A percentile compares a stretch with the other conserved stretches of the same genome.
These are phyloP conservation scores for Salvelinus fontinalis DNA, from an alignment of 2,113 vertebrate genomes.

Conservation along the genomic window DNA sequence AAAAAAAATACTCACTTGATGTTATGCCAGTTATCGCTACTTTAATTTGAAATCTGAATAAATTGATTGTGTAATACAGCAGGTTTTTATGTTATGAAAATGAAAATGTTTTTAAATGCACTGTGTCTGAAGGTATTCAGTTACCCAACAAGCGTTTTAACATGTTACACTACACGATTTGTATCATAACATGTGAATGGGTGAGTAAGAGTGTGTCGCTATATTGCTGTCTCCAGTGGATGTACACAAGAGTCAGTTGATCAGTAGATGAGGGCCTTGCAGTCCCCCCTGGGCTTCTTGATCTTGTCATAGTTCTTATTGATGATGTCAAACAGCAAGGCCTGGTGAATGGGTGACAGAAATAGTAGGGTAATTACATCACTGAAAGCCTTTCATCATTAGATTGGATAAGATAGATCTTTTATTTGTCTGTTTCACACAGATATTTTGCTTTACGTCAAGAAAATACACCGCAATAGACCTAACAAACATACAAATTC, in stretches of 20 bases:
- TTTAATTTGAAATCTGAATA: constrained; percentile 67
- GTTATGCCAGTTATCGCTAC: constrained; percentile 19
- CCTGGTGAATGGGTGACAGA: constrained; percentile 62
- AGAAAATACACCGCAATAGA: too few relatives aligned
- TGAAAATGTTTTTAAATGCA: constrained; percentile 5
- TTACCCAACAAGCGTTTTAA: too few relatives aligned
- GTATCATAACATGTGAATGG: constrained; percentile 28
- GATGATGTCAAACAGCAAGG: constrained; percentile 85
- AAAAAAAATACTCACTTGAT: neutral
- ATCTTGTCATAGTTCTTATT: constrained; percentile 90
- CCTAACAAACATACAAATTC: too few relatives aligned
- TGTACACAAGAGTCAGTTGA: neutral
- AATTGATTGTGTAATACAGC: constrained; percentile 34
- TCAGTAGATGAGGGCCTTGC: constrained; percentile 88
- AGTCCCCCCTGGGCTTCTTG: constrained; percentile 86
- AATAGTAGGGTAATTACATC: constrained; percentile 1
- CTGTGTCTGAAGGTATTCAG: constrained; percentile 34
- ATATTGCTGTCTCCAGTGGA: neutral
- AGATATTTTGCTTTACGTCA: too few relatives aligned
- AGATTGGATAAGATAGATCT: neutral
- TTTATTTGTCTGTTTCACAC: too few relatives aligned
- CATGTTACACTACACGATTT: constrained; percentile 36
- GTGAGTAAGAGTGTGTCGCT: neutral
- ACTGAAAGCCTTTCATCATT: constrained; percentile 52
- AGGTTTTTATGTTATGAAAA: neutral